Percentiles rank a stretch among this genome's conserved stretches.
phyloP scores from a whole-genome alignment of 2,113 vertebrate genomes.

The Polyodon spathula region DNA sequence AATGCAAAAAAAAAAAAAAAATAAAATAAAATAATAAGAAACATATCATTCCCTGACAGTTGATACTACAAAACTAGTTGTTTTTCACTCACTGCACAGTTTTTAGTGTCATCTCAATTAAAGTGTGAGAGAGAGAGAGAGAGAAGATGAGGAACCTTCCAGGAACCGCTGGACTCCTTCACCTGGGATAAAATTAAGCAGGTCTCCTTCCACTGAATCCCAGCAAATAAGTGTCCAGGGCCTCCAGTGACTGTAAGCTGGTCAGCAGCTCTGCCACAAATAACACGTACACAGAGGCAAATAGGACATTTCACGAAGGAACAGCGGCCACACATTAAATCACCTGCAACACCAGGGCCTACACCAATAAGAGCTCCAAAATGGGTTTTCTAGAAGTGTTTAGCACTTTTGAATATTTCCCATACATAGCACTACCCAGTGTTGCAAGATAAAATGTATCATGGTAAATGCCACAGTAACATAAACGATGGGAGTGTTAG shows the following conservation, averaged over 20 bases:
- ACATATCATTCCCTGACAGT: conserved; percentile 34
- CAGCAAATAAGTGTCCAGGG: conserved; percentile 80
- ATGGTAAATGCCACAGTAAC: no score
- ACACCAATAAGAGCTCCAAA: no score
- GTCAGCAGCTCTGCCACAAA: conserved; percentile 87
- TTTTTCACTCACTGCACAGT: conserved; percentile 68
- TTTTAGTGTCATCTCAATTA: conserved; percentile 68
- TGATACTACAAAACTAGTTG: conserved; percentile 49
- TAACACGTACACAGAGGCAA: conserved; percentile 95
- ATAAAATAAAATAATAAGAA: background rate
- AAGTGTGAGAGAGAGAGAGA: conserved; percentile 31
- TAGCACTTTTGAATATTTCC: no score
- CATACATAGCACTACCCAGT: no score
- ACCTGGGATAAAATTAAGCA: conserved; percentile 84
- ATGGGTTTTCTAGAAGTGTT: no score
- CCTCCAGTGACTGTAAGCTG: conserved; percentile 76
- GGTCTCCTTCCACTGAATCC: conserved; percentile 84
- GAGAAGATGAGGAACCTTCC: conserved; percentile 81
- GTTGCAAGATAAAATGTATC: no score
- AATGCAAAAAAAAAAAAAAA: background rate
- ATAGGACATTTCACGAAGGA: conserved; percentile 88
- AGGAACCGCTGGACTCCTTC: conserved; percentile 90
- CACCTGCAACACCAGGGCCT: conserved; percentile 33
- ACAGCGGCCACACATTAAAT: conserved; percentile 50
- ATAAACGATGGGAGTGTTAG: no score